A percentile compares a stretch with the other conserved stretches of the same genome.
Conservation (phyloP, 2,888 invertebrate species). For the Cepaea hortensis region DNA sequence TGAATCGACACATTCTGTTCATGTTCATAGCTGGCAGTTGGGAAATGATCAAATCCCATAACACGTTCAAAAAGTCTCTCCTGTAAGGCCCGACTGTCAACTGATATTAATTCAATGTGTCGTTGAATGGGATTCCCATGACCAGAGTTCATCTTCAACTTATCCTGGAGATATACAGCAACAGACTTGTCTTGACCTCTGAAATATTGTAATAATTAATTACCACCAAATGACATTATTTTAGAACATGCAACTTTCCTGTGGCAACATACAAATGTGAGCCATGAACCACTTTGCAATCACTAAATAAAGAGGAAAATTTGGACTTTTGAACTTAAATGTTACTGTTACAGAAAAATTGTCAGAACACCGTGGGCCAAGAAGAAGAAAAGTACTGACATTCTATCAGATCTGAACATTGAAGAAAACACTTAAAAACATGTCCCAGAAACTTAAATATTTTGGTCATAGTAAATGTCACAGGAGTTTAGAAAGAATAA, state of each 20-base stretch:
- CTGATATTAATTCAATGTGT: background rate
- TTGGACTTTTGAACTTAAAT: no score
- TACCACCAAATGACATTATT: background rate
- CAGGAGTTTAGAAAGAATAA: no score
- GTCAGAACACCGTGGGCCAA: no score
- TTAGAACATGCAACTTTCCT: background rate
- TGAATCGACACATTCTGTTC: slow-evolving; percentile 17
- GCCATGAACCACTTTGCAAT: no score
- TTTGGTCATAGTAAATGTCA: no score
- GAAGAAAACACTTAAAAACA: no score
- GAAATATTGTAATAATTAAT: background rate
- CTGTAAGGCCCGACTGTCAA: slow-evolving; percentile 30
- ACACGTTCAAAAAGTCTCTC: slow-evolving; percentile 35
- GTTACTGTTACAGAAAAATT: no score
- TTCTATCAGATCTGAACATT: no score
- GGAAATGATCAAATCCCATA: slow-evolving; percentile 29
- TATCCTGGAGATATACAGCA: background rate
- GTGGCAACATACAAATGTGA: background rate
- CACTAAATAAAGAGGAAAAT: no score
- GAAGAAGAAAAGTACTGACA: no score
- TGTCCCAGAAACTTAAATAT: no score
- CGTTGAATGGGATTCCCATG: slow-evolving; percentile 8
- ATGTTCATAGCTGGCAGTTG: background rate
- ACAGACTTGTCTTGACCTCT: background rate
- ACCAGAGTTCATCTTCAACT: slow-evolving; percentile 8